Evolutionary conservation across 2,888 invertebrate species (phyloP).

Genomic region (Eudemis profundana): DNA sequence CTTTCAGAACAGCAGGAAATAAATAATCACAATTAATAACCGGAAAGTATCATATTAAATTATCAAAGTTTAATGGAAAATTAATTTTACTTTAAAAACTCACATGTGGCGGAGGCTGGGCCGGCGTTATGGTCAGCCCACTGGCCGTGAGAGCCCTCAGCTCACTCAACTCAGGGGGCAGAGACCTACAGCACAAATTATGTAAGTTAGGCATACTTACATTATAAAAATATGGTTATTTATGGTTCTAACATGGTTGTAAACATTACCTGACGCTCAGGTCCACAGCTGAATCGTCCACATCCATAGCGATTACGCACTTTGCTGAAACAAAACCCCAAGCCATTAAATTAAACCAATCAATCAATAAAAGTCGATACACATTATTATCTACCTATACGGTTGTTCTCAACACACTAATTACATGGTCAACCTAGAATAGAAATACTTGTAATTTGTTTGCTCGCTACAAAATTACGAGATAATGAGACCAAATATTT

Average conservation of each 20-base stretch:
- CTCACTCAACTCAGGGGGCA: constrained; percentile 84
- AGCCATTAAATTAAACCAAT: constrained; percentile 32
- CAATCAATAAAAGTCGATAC: constrained; percentile 47
- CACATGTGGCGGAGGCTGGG: constrained; percentile 85
- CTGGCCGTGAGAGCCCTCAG: constrained; percentile 86
- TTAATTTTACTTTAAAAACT: constrained; percentile 52
- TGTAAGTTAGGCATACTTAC: constrained; percentile 11
- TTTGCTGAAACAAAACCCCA: constrained; percentile 61
- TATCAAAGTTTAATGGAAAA: background rate
- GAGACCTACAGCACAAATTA: constrained; percentile 62
- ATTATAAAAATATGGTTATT: constrained; percentile 29
- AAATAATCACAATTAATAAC: constrained; percentile 30
- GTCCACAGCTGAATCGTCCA: constrained; percentile 95
- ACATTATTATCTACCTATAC: constrained; percentile 17
- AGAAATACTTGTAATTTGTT: constrained; percentile 35
- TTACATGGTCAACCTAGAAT: constrained; percentile 21
- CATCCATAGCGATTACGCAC: constrained; percentile 89
- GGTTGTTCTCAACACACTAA: constrained; percentile 9
- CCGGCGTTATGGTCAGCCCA: constrained; percentile 87
- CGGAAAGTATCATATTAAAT: constrained; percentile 3
- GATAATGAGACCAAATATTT: constrained; percentile 49
- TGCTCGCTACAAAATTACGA: constrained; percentile 34
- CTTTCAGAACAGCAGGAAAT: constrained; percentile 48
- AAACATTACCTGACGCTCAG: constrained; percentile 90
- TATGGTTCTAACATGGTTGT: constrained; percentile 19